Evolutionary conservation across 2,113 vertebrate genomes (phyloP).

Genomic region (Lepidothrix coronata): DNA sequence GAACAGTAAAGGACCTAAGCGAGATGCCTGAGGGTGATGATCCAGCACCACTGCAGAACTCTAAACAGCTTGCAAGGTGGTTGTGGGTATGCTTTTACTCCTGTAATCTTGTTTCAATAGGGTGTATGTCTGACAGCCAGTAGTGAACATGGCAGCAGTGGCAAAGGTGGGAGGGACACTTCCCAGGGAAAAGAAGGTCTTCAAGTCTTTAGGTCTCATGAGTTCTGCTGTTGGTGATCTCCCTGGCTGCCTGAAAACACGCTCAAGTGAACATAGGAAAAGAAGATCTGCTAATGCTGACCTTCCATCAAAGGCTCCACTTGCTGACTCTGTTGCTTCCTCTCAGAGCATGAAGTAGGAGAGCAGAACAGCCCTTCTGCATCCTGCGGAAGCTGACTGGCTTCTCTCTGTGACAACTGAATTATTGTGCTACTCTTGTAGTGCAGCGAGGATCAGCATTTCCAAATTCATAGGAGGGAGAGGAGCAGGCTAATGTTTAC

Average conservation of each 20-base stretch:
- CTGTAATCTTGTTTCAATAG: conserved; percentile 4
- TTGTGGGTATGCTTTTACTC: not conserved
- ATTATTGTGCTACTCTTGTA: not conserved
- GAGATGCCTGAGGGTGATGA: not conserved
- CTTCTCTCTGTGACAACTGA: not conserved
- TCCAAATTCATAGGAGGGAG: not conserved
- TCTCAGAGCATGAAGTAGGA: fast-evolving
- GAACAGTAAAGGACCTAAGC: not conserved
- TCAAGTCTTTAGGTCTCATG: not conserved
- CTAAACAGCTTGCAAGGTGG: not conserved
- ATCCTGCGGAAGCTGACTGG: not conserved
- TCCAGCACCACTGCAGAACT: not conserved
- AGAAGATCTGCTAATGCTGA: not conserved
- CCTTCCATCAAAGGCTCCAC: not conserved
- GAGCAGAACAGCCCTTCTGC: fast-evolving
- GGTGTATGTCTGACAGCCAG: not conserved
- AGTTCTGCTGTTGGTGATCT: not conserved
- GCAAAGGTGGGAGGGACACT: not conserved
- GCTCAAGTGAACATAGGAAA: not conserved
- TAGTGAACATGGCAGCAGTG: not conserved
- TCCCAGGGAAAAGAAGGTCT: not conserved
- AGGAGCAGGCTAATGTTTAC: not conserved
- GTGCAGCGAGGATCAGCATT: not conserved
- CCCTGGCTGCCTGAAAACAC: not conserved
- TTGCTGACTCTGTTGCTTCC: not conserved